phyloP scores from a whole-genome alignment of 2,797 vertebrate genomes.

The Chaetophractus vellerosus region DNA sequence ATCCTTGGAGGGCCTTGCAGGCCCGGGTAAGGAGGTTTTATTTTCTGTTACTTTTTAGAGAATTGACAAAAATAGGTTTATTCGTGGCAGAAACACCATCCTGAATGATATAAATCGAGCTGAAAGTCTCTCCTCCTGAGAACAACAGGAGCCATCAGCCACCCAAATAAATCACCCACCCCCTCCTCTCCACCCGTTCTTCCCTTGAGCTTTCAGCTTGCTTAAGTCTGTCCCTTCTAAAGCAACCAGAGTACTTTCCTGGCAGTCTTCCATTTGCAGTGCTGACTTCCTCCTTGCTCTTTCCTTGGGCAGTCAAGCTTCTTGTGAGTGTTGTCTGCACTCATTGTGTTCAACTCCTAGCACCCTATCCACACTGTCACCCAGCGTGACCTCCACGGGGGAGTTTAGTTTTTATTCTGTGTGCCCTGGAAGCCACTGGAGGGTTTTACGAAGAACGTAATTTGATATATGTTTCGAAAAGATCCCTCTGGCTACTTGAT shows the following conservation, averaged over 20 bases:
- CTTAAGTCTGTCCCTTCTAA: neutral
- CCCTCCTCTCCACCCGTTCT: accelerated
- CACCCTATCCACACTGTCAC: neutral
- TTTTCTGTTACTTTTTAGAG: slow-evolving; percentile 30
- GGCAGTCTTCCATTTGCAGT: neutral
- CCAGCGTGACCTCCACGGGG: neutral
- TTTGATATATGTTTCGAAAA: slow-evolving; percentile 51
- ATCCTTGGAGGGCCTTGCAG: neutral
- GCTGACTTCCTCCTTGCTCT: neutral
- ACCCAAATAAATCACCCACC: neutral
- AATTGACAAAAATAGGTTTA: slow-evolving; percentile 40
- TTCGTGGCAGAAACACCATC: neutral
- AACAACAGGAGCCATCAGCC: neutral
- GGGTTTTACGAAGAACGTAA: neutral
- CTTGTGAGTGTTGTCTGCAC: neutral
- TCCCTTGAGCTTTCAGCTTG: neutral
- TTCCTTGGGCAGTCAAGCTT: neutral
- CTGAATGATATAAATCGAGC: neutral
- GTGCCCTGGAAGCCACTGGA: neutral
- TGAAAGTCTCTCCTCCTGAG: slow-evolving; percentile 11
- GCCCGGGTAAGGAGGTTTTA: neutral
- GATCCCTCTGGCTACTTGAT: neutral
- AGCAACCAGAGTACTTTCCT: neutral
- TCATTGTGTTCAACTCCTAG: neutral
- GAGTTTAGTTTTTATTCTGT: slow-evolving; percentile 43